Conservation (phyloP, 2,797 vertebrate species). For the Erethizon dorsatum region DNA sequence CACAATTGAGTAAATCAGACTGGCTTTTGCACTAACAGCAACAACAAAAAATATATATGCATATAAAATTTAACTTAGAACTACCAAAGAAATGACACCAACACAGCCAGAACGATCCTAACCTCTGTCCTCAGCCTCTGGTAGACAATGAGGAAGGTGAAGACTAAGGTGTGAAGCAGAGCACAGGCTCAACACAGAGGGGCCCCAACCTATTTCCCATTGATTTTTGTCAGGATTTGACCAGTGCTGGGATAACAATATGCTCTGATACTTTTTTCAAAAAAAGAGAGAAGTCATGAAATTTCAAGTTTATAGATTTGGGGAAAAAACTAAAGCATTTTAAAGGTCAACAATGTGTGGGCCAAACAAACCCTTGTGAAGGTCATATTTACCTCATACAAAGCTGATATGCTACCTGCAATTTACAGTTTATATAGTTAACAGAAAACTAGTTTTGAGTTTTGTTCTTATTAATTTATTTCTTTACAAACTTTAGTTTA, state of each 20-base stretch:
- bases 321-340: neutral
- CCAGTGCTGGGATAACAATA: neutral
- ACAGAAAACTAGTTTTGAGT: neutral
- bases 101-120: neutral
- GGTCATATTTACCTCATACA: neutral
- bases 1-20: neutral
- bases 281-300: neutral
- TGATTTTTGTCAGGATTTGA: neutral
- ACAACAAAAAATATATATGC: neutral
- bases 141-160: fast-evolving
- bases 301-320: neutral
- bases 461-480: neutral
- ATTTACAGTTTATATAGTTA: neutral
- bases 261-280: neutral
- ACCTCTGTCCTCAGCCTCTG: neutral
- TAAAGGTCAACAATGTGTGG: neutral
- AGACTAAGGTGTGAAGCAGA: neutral
- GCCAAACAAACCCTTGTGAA: neutral
- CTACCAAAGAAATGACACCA: neutral
- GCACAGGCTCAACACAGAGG: neutral
- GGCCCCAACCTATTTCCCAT: fast-evolving
- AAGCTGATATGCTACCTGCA: neutral
- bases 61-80: neutral
- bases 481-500: neutral
- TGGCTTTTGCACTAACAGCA: neutral